phyloP scores from a whole-genome alignment of 1,140 invertebrate genomes.

The Hylyphantes graminicola region DNA sequence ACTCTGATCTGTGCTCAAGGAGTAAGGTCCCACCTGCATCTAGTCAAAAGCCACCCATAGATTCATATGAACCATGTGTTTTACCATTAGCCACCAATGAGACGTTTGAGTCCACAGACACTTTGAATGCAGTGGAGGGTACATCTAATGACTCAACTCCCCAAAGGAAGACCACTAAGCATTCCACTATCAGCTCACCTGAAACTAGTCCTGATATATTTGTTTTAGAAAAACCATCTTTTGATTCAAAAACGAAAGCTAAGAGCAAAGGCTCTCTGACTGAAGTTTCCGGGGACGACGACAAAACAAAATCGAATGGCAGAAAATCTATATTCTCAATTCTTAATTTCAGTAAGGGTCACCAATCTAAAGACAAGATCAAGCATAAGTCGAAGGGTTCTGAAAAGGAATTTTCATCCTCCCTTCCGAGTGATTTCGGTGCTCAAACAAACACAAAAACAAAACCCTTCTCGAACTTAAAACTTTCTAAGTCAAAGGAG shows the following conservation, averaged over 20 bases:
- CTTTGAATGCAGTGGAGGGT: background rate
- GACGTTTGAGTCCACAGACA: constrained; percentile 22
- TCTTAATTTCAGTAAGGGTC: constrained; percentile 60
- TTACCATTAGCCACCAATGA: constrained; percentile 1
- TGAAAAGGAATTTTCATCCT: constrained; percentile 41
- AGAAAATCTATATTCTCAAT: constrained; percentile 61
- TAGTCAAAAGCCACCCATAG: constrained; percentile 41
- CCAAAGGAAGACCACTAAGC: constrained; percentile 10
- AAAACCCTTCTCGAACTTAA: constrained; percentile 66
- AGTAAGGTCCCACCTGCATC: constrained; percentile 27
- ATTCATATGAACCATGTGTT: background rate
- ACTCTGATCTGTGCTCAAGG: constrained; percentile 14
- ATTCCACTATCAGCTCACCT: constrained; percentile 45
- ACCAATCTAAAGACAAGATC: constrained; percentile 54
- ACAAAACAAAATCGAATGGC: constrained; percentile 53
- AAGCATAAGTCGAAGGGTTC: constrained; percentile 60
- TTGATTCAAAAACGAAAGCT: constrained; percentile 29
- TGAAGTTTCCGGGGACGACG: constrained; percentile 32
- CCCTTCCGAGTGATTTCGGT: constrained; percentile 62
- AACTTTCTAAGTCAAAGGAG: constrained; percentile 75
- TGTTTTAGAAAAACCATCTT: constrained; percentile 5
- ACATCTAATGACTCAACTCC: background rate
- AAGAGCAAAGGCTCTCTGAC: constrained; percentile 27
- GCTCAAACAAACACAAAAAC: constrained; percentile 66
- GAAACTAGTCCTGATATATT: constrained; percentile 56